Evolutionary conservation across 2,797 vertebrate species (phyloP).

Genomic region (Dromococcyx pavoninus): DNA sequence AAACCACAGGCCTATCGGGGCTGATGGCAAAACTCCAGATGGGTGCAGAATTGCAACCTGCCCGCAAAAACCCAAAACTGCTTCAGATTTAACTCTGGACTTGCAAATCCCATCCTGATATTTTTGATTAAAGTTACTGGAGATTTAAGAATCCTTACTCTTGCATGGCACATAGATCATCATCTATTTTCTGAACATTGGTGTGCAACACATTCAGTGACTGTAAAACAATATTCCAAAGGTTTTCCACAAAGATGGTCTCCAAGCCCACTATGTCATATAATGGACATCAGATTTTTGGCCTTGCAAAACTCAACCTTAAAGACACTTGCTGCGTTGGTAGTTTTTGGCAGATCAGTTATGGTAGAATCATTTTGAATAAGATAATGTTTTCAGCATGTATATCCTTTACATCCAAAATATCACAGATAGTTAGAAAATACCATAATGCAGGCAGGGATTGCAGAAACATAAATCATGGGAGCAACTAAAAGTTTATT

Average conservation of each 20-base stretch:
- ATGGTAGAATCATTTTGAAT: slow-evolving; percentile 39
- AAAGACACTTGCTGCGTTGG: slow-evolving; percentile 35
- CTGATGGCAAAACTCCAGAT: not conserved
- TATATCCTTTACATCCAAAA: slow-evolving; percentile 25
- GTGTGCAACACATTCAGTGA: not conserved
- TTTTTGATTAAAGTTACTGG: not conserved
- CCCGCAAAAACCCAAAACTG: not conserved
- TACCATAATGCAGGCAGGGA: not conserved
- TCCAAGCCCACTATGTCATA: slow-evolving; percentile 50
- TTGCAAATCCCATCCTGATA: not conserved
- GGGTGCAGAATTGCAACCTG: slow-evolving; percentile 18
- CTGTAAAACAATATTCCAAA: slow-evolving; percentile 40
- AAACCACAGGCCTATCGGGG: not conserved
- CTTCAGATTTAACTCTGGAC: not conserved
- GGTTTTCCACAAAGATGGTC: slow-evolving; percentile 13
- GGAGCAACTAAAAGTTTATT: slow-evolving; percentile 9
- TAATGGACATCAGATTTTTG: slow-evolving; percentile 65
- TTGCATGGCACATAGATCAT: not conserved
- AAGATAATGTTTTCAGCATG: slow-evolving; percentile 60
- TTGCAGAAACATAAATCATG: slow-evolving; percentile 34
- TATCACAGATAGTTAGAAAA: slow-evolving; percentile 24
- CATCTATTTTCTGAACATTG: not conserved
- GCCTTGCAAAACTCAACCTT: slow-evolving; percentile 20
- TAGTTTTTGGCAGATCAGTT: slow-evolving; percentile 46
- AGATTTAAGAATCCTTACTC: not conserved